Evolutionary conservation across 2,888 invertebrate species (phyloP), one percentile per base, ranked within the genome.

Genomic region (Thelaira solivaga): DNA sequence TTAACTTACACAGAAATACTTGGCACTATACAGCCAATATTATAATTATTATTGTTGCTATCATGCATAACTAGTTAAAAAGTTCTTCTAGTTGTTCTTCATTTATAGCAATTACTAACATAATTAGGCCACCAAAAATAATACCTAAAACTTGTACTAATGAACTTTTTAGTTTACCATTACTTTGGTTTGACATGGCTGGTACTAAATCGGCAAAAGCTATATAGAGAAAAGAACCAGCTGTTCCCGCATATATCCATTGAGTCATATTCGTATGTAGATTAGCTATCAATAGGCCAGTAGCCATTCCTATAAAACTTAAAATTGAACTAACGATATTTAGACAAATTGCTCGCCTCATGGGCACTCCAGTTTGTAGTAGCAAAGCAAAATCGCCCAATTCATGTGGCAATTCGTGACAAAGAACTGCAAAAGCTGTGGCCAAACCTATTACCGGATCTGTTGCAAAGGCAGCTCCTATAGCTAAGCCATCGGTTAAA

Each of bases 341-440:
- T 88, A 94, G 93, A 83, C 93, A 91, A 43, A 95, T 86, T 2
- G 95, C 95, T 57, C 93, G 91, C 77, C 90, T 91, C 61, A 94
- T 91, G 43, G 92, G 91, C 91, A 95, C 94, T 0, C 95, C 95
- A 0, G 94, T 93, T 76, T 93, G 92, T n/a, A 95, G 89, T 36
- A 95, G 88, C 53, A 95, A 92, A 0, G 95, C 95, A 86, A 95
- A 95, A 87, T 95, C 95, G 2, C 95, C 95, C 16, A 95, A 90
- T 87, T 95, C 95, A 84, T 95, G 95, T 0, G 95, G 95, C 43
- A 95, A 89, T 85, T 95, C 95, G 84, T 95, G 95, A 83, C 94
- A 95, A 78, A 95, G 91, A 1, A 95, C 94, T 10, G 95, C 95
- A 26, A 95, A 90, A 2, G 94, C 92, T 6, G 95, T 95, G 47